Percentiles rank a stretch among this genome's conserved stretches.
These are phyloP conservation scores for Lithosia quadra DNA, from an alignment of 2,888 invertebrate species.

Conservation along the genomic window DNA sequence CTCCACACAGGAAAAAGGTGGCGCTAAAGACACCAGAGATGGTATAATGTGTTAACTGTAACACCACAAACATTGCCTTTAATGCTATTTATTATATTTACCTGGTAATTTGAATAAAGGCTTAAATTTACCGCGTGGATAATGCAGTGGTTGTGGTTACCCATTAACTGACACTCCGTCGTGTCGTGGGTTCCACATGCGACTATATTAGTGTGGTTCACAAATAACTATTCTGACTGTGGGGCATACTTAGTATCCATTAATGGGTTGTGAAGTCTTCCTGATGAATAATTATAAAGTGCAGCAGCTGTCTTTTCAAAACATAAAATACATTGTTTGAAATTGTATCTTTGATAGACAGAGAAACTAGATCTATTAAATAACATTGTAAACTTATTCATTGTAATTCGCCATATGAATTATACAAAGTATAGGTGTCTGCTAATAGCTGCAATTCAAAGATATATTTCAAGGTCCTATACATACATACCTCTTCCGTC, in stretches of 20 bases:
- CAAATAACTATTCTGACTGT: neutral
- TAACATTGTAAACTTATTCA: neutral
- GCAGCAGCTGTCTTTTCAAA: neutral
- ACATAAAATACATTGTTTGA: neutral
- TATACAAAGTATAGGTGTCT: neutral
- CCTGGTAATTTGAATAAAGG: neutral
- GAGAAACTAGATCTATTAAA: neutral
- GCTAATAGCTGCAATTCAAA: neutral
- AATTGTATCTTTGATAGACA: neutral
- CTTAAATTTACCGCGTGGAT: neutral
- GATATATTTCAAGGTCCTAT: too few relatives aligned
- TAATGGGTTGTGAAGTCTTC: neutral
- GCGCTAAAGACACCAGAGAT: slow-evolving; percentile 66
- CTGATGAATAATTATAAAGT: neutral
- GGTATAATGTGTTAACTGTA: slow-evolving; percentile 54
- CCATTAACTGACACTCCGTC: neutral
- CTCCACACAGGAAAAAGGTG: slow-evolving; percentile 71
- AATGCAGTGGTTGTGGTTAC: slow-evolving; percentile 3
- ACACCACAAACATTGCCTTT: slow-evolving; percentile 5
- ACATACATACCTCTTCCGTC: neutral
- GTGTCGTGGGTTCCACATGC: neutral
- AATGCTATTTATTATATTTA: slow-evolving; percentile 2
- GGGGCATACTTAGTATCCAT: neutral
- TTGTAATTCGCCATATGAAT: neutral
- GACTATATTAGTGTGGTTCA: neutral